phyloP scores from a whole-genome alignment of 2,888 invertebrate species.

The Polietes domitor region DNA sequence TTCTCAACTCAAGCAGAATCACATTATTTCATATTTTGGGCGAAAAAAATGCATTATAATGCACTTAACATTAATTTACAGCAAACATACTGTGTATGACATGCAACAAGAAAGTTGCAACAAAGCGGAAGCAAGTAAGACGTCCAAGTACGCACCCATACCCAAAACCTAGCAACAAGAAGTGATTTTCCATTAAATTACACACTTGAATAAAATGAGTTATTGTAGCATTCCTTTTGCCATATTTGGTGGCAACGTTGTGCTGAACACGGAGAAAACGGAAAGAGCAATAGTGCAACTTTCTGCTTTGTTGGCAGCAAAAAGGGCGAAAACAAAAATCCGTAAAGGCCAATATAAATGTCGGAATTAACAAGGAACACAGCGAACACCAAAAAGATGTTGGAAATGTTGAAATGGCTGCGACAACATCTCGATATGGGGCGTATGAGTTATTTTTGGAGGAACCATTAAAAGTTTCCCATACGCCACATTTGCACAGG shows the following conservation, averaged over 20 bases:
- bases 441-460: slow-evolving; percentile 54
- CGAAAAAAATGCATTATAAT: slow-evolving; percentile 53
- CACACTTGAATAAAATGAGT: slow-evolving; percentile 43
- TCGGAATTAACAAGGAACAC: background rate
- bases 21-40: background rate
- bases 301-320: slow-evolving; percentile 38
- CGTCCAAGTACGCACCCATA: background rate
- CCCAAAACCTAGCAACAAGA: background rate
- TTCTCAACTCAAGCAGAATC: background rate
- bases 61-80: slow-evolving; percentile 61
- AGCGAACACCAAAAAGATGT: slow-evolving; percentile 6
- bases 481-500: slow-evolving; percentile 29
- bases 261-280: slow-evolving; percentile 27
- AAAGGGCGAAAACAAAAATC: slow-evolving; percentile 28
- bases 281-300: slow-evolving; percentile 39
- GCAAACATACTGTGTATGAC: slow-evolving; percentile 52
- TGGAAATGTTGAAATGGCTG: slow-evolving; percentile 10
- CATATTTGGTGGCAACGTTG: slow-evolving; percentile 43
- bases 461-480: slow-evolving; percentile 60
- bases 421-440: slow-evolving; percentile 19
- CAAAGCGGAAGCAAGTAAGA: background rate
- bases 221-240: slow-evolving; percentile 31
- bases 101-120: slow-evolving; percentile 49
- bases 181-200: slow-evolving; percentile 65
- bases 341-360: background rate